phyloP scores from a whole-genome alignment of 1,140 invertebrate species.

The Babylonia areolata region DNA sequence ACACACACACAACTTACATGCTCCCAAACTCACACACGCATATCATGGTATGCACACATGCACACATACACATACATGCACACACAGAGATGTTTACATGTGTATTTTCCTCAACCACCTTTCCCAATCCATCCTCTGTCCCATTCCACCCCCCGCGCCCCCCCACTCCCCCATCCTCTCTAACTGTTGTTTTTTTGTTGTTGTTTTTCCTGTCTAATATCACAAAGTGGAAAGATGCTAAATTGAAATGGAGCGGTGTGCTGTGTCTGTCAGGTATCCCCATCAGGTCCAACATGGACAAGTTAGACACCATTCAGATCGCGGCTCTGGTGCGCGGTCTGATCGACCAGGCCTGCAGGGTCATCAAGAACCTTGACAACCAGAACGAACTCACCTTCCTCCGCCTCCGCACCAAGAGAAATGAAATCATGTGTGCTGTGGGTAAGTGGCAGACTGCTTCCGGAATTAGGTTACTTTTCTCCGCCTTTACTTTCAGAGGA shows the following conservation, averaged over 20 bases:
- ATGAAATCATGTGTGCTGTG: background rate
- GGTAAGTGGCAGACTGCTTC: too few relatives aligned
- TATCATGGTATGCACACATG: background rate
- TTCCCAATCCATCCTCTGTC: too few relatives aligned
- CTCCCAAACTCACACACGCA: background rate
- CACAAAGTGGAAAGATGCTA: too few relatives aligned
- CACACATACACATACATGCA: background rate
- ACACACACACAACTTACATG: background rate
- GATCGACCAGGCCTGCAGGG: background rate
- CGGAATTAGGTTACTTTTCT: too few relatives aligned
- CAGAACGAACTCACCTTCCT: background rate
- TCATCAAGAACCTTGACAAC: background rate
- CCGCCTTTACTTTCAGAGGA: too few relatives aligned
- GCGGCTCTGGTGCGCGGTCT: background rate
- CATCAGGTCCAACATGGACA: background rate
- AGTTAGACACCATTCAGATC: background rate
- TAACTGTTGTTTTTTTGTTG: too few relatives aligned
- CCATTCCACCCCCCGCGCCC: too few relatives aligned
- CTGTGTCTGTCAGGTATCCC: background rate
- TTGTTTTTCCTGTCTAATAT: too few relatives aligned
- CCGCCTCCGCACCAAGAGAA: background rate
- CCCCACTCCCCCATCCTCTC: too few relatives aligned
- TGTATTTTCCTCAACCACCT: too few relatives aligned
- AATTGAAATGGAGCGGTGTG: too few relatives aligned
- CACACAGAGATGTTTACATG: too few relatives aligned